Evolutionary conservation across 2,888 invertebrate genomes (phyloP), one percentile per base, ranked within the genome.

Genomic region (Chrysolina americana): DNA sequence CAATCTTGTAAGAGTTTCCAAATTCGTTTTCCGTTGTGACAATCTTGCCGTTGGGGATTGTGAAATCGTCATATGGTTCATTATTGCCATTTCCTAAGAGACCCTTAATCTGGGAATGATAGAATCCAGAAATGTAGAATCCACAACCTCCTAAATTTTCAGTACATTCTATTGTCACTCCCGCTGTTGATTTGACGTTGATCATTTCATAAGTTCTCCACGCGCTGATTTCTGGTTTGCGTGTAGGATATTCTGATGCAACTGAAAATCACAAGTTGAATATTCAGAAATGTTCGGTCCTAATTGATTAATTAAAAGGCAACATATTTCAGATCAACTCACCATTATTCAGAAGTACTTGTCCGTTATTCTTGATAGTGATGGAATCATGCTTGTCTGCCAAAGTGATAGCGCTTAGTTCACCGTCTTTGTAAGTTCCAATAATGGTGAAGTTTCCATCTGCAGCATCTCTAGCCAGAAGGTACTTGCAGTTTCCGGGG

Each of bases 41-140:
- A 83, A 95, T 92, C 88, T 93, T 92, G 83, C 95, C 95, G 79
- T 93, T 93, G 15, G 95, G 93, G 48, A 93, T 88, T 72, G 92
- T 91, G 87, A 93, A 93, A 87, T 98, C 98, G 84, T 97, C 96
- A 86, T 90, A 93, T 5, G 93, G 93, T 85, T 98, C 98, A 84
- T 95, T 93, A 91, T 97, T 96, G 74, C 94, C 96, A 82, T 95
- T 95, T 76, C 98, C 98, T 72, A 98, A 90, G 1, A 98, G 91
- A 85, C 98, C 73, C 62, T 94, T 93, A 3, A 95, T 89, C 85
- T 94, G 95, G 80, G 95, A 95, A 63, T 94, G 93, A 87, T 97
- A 98, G 91, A 94, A 98, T 10, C 97, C 97, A 81, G 93, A 93
- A 0, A 96, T 90, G 78, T 90, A 90, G 6, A 97, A 83, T 81